A percentile compares a stretch with the other conserved stretches of the same genome.
Evolutionary conservation across 2,113 vertebrate species (phyloP).

Genomic region (Coptodon bakossiorum): DNA sequence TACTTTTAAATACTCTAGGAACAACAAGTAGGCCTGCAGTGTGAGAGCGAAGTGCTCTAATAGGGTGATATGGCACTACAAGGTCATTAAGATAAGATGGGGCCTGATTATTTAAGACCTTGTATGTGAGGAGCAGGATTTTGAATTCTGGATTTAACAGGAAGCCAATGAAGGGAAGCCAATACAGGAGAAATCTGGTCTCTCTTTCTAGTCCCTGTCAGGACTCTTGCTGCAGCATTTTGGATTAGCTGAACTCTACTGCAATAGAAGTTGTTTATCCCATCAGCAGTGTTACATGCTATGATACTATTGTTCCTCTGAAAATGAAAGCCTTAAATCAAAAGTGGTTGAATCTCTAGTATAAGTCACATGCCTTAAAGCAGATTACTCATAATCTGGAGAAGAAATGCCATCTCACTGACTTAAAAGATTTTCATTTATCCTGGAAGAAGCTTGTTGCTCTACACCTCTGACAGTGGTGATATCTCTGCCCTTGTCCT

Average conservation of each 20-base stretch:
- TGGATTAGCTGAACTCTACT: rapidly evolving
- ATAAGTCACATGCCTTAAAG: not conserved
- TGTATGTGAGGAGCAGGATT: not conserved
- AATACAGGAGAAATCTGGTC: not conserved
- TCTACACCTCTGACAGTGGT: not conserved
- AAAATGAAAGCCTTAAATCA: not conserved
- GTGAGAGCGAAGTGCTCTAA: too few species aligned
- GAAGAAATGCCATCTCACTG: not conserved
- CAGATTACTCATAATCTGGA: not conserved
- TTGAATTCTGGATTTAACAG: not conserved
- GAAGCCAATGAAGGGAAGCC: not conserved
- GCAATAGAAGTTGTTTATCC: not conserved
- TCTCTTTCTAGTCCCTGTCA: not conserved
- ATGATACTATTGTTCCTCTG: not conserved
- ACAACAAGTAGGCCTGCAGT: too few species aligned
- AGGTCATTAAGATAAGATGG: not conserved
- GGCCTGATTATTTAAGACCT: not conserved
- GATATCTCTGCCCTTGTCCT: not conserved
- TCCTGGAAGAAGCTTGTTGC: not conserved
- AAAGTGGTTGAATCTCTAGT: not conserved
- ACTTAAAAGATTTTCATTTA: not conserved
- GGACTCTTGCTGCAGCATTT: not conserved
- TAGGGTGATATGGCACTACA: too few species aligned
- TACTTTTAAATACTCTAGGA: too few species aligned
- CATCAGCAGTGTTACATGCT: not conserved